phyloP scores from a whole-genome alignment of 2,888 invertebrate species.

The Drosophila fulvimacula region DNA sequence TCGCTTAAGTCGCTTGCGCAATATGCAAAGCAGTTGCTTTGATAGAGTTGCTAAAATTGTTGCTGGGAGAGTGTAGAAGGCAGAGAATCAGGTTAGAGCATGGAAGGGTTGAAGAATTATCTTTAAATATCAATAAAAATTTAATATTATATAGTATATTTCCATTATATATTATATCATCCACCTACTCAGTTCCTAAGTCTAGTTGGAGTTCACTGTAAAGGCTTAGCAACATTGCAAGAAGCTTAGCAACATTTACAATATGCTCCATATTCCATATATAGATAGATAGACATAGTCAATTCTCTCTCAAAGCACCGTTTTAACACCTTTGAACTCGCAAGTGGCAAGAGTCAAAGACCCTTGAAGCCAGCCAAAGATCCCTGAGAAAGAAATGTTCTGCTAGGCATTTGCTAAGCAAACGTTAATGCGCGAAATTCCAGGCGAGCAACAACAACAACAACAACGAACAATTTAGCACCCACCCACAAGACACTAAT shows the following conservation, averaged over 20 bases:
- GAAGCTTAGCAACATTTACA: not conserved
- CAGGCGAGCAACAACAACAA: conserved; percentile 29
- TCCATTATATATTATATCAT: no score
- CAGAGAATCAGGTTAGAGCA: not conserved
- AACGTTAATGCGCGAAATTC: conserved; percentile 77
- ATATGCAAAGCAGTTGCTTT: conserved; percentile 34
- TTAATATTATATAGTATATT: no score
- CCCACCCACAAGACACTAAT: conserved; percentile 48
- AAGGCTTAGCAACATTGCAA: not conserved
- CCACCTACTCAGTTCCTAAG: no score
- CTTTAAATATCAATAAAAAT: no score
- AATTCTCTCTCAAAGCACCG: not conserved
- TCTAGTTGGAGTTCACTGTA: no score
- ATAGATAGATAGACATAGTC: not conserved
- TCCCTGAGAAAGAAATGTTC: conserved; percentile 48
- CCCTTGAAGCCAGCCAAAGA: conserved; percentile 17
- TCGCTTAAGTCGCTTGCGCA: conserved; percentile 18
- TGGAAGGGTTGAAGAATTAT: not conserved
- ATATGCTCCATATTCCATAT: not conserved
- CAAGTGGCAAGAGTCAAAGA: conserved; percentile 44
- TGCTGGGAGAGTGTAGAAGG: not conserved
- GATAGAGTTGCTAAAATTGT: conserved; percentile 3
- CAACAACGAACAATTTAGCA: conserved; percentile 54
- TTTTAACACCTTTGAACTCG: conserved; percentile 49
- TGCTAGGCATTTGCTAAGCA: conserved; percentile 45